phyloP scores from a whole-genome alignment of 2,797 vertebrate genomes.

The Sciaenops ocellatus region DNA sequence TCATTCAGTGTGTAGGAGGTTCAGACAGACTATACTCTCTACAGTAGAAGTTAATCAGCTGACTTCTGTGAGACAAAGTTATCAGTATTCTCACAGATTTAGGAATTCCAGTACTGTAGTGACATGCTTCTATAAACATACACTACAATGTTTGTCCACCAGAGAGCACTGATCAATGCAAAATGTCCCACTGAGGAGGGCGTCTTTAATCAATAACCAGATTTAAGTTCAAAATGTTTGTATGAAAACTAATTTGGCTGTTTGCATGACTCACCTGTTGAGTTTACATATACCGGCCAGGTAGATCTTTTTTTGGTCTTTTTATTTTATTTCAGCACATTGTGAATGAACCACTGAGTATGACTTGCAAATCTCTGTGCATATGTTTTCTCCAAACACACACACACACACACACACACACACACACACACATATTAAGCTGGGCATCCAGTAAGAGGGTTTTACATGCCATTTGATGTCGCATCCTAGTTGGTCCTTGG shows the following conservation, averaged over 20 bases:
- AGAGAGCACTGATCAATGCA: neutral
- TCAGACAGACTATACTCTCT: too few relatives aligned
- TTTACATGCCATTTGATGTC: constrained; percentile 56
- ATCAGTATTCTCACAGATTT: too few relatives aligned
- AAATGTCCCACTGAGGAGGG: neutral
- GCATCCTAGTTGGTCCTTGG: constrained; percentile 64
- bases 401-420: neutral
- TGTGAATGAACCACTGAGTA: neutral
- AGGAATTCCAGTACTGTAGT: too few relatives aligned
- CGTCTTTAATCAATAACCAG: too few relatives aligned
- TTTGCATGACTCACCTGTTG: too few relatives aligned
- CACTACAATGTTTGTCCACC: neutral
- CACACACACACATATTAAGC: constrained; percentile 7
- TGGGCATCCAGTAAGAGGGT: constrained; percentile 47
- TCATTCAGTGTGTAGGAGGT: too few relatives aligned
- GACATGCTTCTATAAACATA: too few relatives aligned
- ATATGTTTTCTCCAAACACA: constrained; percentile 12
- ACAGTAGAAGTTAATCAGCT: neutral
- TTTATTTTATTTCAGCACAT: neutral
- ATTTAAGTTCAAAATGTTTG: too few relatives aligned
- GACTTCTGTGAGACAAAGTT: neutral
- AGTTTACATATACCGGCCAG: neutral
- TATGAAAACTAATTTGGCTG: too few relatives aligned
- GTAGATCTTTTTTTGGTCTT: neutral
- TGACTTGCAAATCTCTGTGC: constrained; percentile 31